Evolutionary conservation across 2,797 vertebrate species (phyloP).

Genomic region (Sebastes itinus): DNA sequence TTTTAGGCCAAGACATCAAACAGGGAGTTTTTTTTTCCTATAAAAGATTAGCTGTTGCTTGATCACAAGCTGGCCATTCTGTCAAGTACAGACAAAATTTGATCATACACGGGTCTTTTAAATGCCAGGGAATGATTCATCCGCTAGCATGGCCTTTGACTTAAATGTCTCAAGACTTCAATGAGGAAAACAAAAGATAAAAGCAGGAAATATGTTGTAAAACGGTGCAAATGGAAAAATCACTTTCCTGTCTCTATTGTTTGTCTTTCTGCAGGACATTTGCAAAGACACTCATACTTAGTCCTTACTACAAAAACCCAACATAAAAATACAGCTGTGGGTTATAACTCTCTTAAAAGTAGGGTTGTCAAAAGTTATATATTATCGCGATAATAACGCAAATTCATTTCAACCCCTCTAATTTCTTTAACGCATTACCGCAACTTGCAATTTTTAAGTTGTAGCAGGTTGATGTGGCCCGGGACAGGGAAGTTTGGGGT

Average conservation of each 20-base stretch:
- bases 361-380: too few relatives aligned
- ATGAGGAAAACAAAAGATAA: constrained; percentile 18
- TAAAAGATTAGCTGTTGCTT: constrained; percentile 72
- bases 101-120: constrained; percentile 38
- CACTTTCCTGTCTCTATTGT: not conserved
- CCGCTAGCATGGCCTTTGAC: constrained; percentile 14
- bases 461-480: too few relatives aligned
- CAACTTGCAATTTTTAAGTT: too few relatives aligned
- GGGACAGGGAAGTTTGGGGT: too few relatives aligned
- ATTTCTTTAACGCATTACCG: too few relatives aligned
- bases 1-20: constrained; percentile 66
- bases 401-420: accelerated
- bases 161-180: constrained; percentile 28
- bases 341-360: not conserved
- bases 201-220: not conserved
- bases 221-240: not conserved
- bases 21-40: constrained; percentile 30
- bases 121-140: constrained; percentile 50
- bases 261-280: not conserved
- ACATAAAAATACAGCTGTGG: not conserved
- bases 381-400: too few relatives aligned
- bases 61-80: constrained; percentile 52
- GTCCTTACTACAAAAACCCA: not conserved
- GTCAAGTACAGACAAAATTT: constrained; percentile 58
- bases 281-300: not conserved